phyloP scores from a whole-genome alignment of 1,140 invertebrate species.

The Drosophila insularis region DNA sequence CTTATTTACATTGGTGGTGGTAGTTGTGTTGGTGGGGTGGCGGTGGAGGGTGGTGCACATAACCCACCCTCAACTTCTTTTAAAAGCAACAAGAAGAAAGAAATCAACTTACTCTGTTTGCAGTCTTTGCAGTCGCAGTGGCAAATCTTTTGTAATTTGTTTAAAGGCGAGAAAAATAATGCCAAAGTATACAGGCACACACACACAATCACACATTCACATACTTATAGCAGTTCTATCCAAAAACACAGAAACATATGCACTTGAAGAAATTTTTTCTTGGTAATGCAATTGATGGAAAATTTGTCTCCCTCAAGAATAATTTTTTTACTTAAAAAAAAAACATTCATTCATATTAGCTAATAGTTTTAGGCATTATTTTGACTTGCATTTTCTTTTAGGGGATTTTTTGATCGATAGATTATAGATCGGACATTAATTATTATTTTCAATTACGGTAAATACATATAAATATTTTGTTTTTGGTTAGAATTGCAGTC shows the following conservation, averaged over 20 bases:
- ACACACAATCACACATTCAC: conserved; percentile 11
- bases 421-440: too few relatives aligned
- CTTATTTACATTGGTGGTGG: not conserved
- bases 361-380: too few relatives aligned
- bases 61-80: not conserved
- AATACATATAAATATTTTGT: too few relatives aligned
- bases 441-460: too few relatives aligned
- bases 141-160: conserved; percentile 40
- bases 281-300: too few relatives aligned
- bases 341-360: too few relatives aligned
- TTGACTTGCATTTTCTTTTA: too few relatives aligned
- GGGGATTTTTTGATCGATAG: too few relatives aligned
- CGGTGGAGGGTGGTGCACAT: not conserved
- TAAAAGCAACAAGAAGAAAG: not conserved
- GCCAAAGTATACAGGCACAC: conserved; percentile 13
- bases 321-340: too few relatives aligned
- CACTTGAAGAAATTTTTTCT: not conserved
- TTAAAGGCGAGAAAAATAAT: conserved; percentile 30
- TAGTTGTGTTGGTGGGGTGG: not conserved
- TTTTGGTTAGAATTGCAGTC: too few relatives aligned
- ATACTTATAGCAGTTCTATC: not conserved
- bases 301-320: too few relatives aligned
- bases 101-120: conserved; percentile 14
- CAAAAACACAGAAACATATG: not conserved
- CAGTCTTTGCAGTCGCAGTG: conserved; percentile 4